Evolutionary conservation across 2,797 vertebrate genomes (phyloP), one percentile per base, ranked within the genome.

Genomic region (Anableps anableps): DNA sequence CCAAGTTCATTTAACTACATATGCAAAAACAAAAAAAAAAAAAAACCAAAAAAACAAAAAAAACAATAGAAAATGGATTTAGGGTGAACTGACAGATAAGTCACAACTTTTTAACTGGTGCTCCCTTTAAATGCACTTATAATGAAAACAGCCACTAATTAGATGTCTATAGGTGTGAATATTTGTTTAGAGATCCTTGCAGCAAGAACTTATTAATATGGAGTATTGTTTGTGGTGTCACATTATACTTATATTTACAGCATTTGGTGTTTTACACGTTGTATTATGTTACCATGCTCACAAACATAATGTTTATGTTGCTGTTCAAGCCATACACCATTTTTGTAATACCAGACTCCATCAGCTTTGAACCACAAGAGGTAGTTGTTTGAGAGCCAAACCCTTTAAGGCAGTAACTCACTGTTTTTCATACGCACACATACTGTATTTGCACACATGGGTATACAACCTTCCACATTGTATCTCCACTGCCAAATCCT

Each of bases 401-500:
- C 80, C 76, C 81, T 88, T 87, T 79, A 84, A 91, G 74, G 78
- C 77, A 75, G 72, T 83, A 74, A 81, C 81, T 85, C 75, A 85
- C 26, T 75, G 62, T 47, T 76, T 68, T 76, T 26, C 58, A 68
- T 29, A 66, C 55, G 21, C 45, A 84, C 53, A 80, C 50, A 23
- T 66, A 45, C 38, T 66, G n/a, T 76, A 53, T 58, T 14, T 38
- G n/a, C 51, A 81, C 58, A 60, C 86, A 81, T 68, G 72, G 77
- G 83, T 79, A 80, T 34, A 82, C 43, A 84, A 74, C 36, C 68
- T 70, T 73, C 58, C 72, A 79, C 79, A 79, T 84, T 71, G 78
- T 77, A 83, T 89, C 82, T 79, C 80, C 66, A n/a, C 86, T 78
- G 86, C 88, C 79, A 88, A 88, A 87, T 79, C 87, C 85, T 80